phyloP scores from a whole-genome alignment of 2,888 invertebrate species.

The Steromphala cineraria region DNA sequence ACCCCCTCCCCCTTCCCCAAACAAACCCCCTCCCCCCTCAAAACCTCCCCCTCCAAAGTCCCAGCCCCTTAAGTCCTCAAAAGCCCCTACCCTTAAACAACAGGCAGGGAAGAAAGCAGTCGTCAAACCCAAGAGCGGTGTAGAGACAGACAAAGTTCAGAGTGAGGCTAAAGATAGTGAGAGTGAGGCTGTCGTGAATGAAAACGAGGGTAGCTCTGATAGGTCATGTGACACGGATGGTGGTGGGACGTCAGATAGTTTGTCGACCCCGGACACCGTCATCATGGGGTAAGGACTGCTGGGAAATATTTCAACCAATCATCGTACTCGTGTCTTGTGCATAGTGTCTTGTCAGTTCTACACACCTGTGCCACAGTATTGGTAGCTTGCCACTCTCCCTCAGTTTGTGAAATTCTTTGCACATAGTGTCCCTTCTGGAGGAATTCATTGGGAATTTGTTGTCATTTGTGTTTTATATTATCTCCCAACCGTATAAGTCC shows the following conservation, averaged over 20 bases:
- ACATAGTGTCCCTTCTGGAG: no score
- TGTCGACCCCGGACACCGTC: constrained; percentile 60
- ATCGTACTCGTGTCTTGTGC: neutral
- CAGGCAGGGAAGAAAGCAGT: no score
- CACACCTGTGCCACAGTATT: no score
- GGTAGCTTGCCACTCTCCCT: no score
- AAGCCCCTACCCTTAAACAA: no score
- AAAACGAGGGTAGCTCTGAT: constrained; percentile 3
- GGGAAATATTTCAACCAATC: neutral
- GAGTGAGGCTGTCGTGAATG: neutral
- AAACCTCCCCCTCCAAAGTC: neutral
- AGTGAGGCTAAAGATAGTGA: constrained; percentile 6
- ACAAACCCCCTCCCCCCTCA: neutral
- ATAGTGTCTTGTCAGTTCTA: neutral
- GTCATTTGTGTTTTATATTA: no score
- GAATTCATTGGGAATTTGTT: no score
- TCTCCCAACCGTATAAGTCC: no score
- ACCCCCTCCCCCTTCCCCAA: neutral
- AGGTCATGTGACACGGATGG: constrained; percentile 25
- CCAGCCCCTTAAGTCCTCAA: neutral
- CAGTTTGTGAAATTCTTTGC: no score
- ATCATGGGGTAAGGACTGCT: constrained; percentile 52
- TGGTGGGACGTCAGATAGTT: constrained; percentile 45
- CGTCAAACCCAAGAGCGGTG: neutral
- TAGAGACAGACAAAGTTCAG: neutral